Evolutionary conservation across 2,797 vertebrate genomes (phyloP).

Genomic region (Sebastes wilsoni): DNA sequence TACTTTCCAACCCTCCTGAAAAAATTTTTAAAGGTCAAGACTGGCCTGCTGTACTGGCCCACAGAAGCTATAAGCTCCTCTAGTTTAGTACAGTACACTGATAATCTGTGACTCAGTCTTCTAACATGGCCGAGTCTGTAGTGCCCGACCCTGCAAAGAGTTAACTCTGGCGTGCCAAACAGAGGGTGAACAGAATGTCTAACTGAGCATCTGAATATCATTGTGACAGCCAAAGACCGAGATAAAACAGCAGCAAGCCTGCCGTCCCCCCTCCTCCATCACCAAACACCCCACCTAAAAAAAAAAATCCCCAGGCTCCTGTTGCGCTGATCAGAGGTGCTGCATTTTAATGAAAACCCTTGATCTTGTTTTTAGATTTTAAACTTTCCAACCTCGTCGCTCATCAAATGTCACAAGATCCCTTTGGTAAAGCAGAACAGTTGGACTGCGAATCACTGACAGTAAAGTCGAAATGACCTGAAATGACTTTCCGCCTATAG

Average conservation of each 20-base stretch:
- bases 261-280: background rate
- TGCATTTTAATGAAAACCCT: background rate
- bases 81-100: background rate
- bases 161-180: conserved; percentile 19
- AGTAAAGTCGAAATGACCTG: background rate
- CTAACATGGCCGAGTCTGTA: background rate
- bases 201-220: conserved; percentile 39
- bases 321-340: background rate
- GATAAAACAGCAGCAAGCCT: conserved; percentile 41
- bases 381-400: conserved; percentile 5
- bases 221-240: conserved; percentile 18
- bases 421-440: background rate
- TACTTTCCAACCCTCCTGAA: too few species aligned
- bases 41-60: background rate
- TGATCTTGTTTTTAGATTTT: background rate
- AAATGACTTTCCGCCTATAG: background rate
- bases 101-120: background rate
- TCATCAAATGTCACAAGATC: background rate
- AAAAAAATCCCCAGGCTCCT: background rate
- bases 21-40: background rate
- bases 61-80: background rate
- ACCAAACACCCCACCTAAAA: background rate
- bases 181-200: conserved; percentile 30
- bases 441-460: background rate
- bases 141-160: background rate